Conservation (phyloP, 1,140 invertebrate genomes). For the Propsilocerus akamusi region DNA sequence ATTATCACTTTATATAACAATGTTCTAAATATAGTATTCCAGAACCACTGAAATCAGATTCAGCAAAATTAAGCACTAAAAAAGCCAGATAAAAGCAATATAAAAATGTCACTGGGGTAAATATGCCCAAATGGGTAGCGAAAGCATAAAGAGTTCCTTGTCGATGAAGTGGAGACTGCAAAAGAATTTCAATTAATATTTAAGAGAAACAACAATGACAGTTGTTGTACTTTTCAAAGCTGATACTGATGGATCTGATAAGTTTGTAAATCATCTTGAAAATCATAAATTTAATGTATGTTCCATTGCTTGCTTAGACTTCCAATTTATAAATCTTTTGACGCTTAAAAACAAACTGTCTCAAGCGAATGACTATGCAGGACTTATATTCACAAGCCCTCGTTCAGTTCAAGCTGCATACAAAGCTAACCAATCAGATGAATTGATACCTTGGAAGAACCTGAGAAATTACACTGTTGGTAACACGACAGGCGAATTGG, state of each 20-base stretch:
- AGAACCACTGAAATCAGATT: not conserved
- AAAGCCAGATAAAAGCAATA: not conserved
- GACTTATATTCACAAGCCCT: slow-evolving; percentile 31
- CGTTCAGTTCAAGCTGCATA: slow-evolving; percentile 28
- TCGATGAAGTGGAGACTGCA: too few relatives aligned
- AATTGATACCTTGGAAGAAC: slow-evolving; percentile 20
- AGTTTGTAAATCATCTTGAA: slow-evolving; percentile 26
- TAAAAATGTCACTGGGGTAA: not conserved
- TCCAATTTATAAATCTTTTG: slow-evolving; percentile 25
- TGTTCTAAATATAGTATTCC: too few relatives aligned
- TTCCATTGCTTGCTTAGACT: slow-evolving; percentile 31
- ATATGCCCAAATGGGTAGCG: too few relatives aligned
- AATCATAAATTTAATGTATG: slow-evolving; percentile 25
- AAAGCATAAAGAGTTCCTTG: too few relatives aligned
- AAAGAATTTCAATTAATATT: not conserved
- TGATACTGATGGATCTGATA: slow-evolving; percentile 30
- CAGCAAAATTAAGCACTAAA: not conserved
- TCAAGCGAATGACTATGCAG: slow-evolving; percentile 24
- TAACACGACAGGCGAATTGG: slow-evolving; percentile 26
- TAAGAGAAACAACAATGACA: slow-evolving; percentile 15
- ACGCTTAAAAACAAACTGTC: slow-evolving; percentile 23
- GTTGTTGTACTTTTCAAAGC: slow-evolving; percentile 33
- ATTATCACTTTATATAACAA: too few relatives aligned
- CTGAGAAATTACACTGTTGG: slow-evolving; percentile 31
- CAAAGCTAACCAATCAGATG: slow-evolving; percentile 11